Conservation (phyloP, 2,888 invertebrate species). For the Meteorus colon region DNA sequence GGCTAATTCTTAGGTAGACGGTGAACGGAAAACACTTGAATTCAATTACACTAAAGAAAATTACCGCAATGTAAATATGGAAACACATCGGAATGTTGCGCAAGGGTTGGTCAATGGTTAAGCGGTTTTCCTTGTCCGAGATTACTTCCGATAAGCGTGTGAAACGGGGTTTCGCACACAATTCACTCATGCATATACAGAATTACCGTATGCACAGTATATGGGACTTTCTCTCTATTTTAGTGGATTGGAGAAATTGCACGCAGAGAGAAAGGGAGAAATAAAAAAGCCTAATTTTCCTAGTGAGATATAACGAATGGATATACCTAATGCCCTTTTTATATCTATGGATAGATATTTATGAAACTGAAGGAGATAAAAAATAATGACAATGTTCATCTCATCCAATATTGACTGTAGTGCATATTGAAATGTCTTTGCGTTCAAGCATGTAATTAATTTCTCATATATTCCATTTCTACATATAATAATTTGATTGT, state of each 20-base stretch:
- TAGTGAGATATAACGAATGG: neutral
- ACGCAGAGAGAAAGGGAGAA: neutral
- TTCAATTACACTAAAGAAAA: slow-evolving; percentile 18
- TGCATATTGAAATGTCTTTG: neutral
- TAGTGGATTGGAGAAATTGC: neutral
- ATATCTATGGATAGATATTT: neutral
- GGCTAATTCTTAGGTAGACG: neutral
- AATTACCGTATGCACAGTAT: neutral
- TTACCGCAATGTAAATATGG: slow-evolving; percentile 29
- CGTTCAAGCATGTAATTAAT: slow-evolving; percentile 7
- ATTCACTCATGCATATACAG: neutral
- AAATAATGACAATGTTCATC: neutral
- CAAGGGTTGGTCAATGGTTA: slow-evolving; percentile 33
- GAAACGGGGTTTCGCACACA: slow-evolving; percentile 27
- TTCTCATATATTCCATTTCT: neutral
- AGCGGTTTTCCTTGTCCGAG: slow-evolving; percentile 46
- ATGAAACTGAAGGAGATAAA: neutral
- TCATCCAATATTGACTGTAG: neutral
- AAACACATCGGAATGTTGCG: slow-evolving; percentile 1
- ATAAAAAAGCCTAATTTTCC: neutral
- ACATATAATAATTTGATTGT: neutral
- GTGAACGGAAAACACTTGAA: neutral
- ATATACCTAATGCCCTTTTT: neutral
- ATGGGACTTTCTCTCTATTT: slow-evolving; percentile 1
- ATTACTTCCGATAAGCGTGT: slow-evolving; percentile 46